Evolutionary conservation across 92 coral and sea anemone genomes (phyloP), one percentile per base, ranked within the genome.

Genomic region (Zoanthus gigantus): DNA sequence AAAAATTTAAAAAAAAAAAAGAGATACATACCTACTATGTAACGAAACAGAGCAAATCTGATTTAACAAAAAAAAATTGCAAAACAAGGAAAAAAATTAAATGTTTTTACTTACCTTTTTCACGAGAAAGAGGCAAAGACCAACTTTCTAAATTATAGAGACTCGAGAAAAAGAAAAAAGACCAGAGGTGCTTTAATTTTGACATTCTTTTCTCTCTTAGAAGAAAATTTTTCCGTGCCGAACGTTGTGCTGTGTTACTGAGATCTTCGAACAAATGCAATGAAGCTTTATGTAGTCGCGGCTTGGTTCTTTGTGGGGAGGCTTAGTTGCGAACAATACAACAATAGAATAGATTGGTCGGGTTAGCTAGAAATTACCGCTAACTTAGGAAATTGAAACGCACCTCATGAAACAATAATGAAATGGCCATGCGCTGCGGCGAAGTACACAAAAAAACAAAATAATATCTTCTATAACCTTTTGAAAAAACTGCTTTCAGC

Each of bases 271-370:
- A 30, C 75, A 81, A 79, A 65, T 66, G 53, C 74, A 17, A 81
- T 7, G 75, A 66, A 56, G 29, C 85, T 47, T 66, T 65, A 66
- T 67, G 76, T 29, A 67, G 74, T 53, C 85, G 46, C 74, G 85
- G 85, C 60, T 46, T 66, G 74, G 46, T n/a, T 47, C 71, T 81
- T 66, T 81, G 61, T 47, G 30, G 56, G 60, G 85, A 9, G 23
- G 76, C 15, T 69, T 67, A 65, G 72, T 58, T 65, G 13, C 11
- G 67, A 53, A 66, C 71, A 81, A 81, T 12, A 17, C 52, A 31
- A 81, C 85, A 81, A 81, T 81, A 31, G 85, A 14, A 81, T 34
- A 66, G 76, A 81, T 81, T 81, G 72, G 75, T 48, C 42, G 60
- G 30, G 42, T 28, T 63, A 37, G 74, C 34, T 63, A 74, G 60